Base-by-base conservation (phyloP, 1,140 invertebrate species). In the Bicyclus anynana region DNA sequence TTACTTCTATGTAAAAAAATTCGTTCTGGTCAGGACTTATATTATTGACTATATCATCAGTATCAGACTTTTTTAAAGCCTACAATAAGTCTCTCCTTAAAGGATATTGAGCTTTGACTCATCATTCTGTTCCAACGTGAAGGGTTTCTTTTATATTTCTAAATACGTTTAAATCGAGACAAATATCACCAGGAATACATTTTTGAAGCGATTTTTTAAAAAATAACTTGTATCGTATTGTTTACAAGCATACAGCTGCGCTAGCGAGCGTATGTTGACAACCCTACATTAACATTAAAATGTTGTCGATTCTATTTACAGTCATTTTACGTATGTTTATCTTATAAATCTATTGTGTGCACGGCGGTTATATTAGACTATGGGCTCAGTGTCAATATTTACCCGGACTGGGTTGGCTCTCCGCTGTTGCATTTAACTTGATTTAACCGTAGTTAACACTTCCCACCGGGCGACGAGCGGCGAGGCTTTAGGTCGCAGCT, bases 311-410 rank as follows among this genome's bases (percentile, higher is more conserved):
- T 67, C 75, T 87, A 84, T 87, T 87, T 87, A 84, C 84, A 77
- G 70, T 83, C 83, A 84, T 86, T 85, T 83, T 84, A 84, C 70
- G 74, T n/a, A 63, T 87, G 81, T 87, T 87, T 87, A 84, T 84
- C 79, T 87, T 87, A 86, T 87, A 84, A 84, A 87, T 86, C 84
- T 84, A 86, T 86, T 87, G 84, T 86, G 76, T 85, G 75, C 81
- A 65, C 65, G 75, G 79, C 82, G 84, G 82, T 87, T 78, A 77
- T 78, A 86, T 84, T 82, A 35, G 33, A 35, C 9, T 35, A 84
- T 87, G 79, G 84, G 81, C 77, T 84, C 75, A 77, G 72, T 77
- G 80, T 87, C 68, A 87, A 87, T 87, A 86, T 87, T 87, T 73
- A 83, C 72, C 60, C 56, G 50, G 63, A 71, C 69, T 66, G 73